These are phyloP conservation scores for Astreopora myriophthalma DNA, from an alignment of 64 coral and sea anemone species.

Conservation along the genomic window DNA sequence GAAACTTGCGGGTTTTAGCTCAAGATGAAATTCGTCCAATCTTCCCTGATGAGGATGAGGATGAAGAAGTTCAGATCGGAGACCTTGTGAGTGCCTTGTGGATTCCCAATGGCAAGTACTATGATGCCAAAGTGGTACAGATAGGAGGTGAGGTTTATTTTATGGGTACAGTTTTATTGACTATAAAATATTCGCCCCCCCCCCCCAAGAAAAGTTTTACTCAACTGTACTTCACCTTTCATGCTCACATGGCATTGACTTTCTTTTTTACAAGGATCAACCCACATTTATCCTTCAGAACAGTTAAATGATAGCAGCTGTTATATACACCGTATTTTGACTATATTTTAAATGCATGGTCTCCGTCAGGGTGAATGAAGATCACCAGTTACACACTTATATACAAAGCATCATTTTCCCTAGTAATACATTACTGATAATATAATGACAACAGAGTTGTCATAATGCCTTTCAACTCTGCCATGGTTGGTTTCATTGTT, in stretches of 20 bases:
- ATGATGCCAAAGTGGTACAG: too few species aligned
- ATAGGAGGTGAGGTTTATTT: too few species aligned
- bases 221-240: background rate
- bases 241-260: background rate
- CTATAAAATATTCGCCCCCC: background rate
- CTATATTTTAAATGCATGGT: background rate
- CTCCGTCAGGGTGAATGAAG: background rate
- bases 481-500: background rate
- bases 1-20: too few species aligned
- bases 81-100: too few species aligned
- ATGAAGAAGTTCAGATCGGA: too few species aligned
- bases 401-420: too few species aligned
- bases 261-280: background rate
- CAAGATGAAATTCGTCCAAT: too few species aligned
- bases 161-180: background rate
- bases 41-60: too few species aligned
- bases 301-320: background rate
- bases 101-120: too few species aligned
- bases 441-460: background rate
- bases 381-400: background rate
- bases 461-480: background rate
- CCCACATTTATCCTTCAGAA: background rate
- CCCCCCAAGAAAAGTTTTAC: background rate
- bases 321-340: background rate
- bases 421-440: too few species aligned